A percentile compares a stretch with the other conserved stretches of the same genome.
phyloP scores from a whole-genome alignment of 2,888 invertebrate species.

The Dorcus hopei region DNA sequence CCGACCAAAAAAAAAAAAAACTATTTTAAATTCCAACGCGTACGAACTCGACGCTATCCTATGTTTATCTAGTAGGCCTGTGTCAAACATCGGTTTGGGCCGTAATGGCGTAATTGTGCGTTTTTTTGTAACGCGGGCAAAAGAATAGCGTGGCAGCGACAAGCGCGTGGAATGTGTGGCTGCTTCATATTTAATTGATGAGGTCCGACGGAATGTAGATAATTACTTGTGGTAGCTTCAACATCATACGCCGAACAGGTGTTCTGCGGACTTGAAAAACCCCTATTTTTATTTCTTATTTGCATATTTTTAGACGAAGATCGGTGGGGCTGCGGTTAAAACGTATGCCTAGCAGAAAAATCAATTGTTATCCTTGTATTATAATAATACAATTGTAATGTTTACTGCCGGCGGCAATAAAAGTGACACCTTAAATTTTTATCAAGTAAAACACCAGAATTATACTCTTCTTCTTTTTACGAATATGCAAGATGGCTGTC shows the following conservation, averaged over 20 bases:
- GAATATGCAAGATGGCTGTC: too few relatives aligned
- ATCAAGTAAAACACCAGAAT: too few relatives aligned
- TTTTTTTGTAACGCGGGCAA: background rate
- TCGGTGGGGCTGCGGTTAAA: background rate
- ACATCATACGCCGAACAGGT: slow-evolving; percentile 25
- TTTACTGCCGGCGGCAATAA: too few relatives aligned
- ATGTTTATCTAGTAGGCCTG: too few relatives aligned
- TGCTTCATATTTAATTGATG: slow-evolving; percentile 34
- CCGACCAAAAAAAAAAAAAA: too few relatives aligned
- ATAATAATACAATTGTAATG: too few relatives aligned
- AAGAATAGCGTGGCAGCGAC: slow-evolving; percentile 16
- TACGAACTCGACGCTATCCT: too few relatives aligned
- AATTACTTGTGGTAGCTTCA: slow-evolving; percentile 26
- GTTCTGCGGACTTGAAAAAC: slow-evolving; percentile 17
- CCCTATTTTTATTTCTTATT: slow-evolving; percentile 14
- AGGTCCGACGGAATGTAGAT: slow-evolving; percentile 30
- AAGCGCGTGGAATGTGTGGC: slow-evolving; percentile 17
- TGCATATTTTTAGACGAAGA: slow-evolving; percentile 17
- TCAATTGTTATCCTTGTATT: too few relatives aligned
- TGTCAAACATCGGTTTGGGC: background rate
- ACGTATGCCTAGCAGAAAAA: too few relatives aligned
- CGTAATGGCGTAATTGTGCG: background rate
- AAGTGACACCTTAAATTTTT: too few relatives aligned
- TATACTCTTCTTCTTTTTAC: too few relatives aligned
- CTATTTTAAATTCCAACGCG: too few relatives aligned